A percentile compares a stretch with the other conserved stretches of the same genome.
Conservation (phyloP, 1,140 invertebrate species). For the Gyrodactylus bullatarudis region DNA sequence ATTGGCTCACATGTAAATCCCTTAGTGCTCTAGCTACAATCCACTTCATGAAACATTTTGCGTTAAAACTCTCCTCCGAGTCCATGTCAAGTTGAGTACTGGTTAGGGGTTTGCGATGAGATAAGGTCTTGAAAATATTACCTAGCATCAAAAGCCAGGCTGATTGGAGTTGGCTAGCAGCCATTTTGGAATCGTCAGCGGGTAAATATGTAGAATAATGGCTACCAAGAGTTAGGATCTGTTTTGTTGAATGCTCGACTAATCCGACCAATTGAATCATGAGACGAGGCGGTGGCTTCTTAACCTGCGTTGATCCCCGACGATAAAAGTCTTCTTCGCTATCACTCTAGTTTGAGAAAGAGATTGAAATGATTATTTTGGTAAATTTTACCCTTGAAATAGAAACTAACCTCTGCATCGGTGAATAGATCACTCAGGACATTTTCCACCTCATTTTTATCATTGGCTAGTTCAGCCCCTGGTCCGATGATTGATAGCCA, state of each 20-base stretch:
- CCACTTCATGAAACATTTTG: neutral
- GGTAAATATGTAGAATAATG: neutral
- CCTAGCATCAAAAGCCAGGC: neutral
- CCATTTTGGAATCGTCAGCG: neutral
- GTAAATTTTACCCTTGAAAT: neutral
- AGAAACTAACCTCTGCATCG: neutral
- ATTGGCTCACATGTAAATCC: neutral
- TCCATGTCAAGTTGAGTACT: neutral
- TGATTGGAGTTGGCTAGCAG: neutral
- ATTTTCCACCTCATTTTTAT: neutral
- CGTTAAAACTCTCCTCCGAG: neutral
- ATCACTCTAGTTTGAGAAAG: neutral
- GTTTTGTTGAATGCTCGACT: neutral
- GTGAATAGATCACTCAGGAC: neutral
- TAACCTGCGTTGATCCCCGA: neutral
- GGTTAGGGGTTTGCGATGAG: neutral
- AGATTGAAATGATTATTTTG: neutral
- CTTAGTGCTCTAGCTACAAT: neutral
- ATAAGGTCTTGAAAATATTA: neutral
- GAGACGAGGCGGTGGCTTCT: neutral
- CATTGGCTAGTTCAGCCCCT: neutral
- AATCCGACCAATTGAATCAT: neutral
- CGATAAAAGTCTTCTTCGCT: neutral
- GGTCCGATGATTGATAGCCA: neutral
- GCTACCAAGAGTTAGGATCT: neutral